Conservation (phyloP, 2,113 vertebrate species). For the Pongo pygmaeus region DNA sequence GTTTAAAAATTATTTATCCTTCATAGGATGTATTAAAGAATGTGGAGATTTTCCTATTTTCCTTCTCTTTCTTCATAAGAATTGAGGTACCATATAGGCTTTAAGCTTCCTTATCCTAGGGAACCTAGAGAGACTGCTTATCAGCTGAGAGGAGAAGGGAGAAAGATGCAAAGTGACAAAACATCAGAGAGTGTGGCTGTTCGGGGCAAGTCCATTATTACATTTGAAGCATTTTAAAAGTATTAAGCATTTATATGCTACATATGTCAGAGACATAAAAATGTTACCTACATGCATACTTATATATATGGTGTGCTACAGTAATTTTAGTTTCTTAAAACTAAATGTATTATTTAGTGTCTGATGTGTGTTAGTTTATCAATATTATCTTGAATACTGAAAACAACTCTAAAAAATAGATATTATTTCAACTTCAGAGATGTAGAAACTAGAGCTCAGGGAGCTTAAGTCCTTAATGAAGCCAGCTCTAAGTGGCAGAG, state of each 20-base stretch:
- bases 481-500: neutral
- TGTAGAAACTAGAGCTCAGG: neutral
- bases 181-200: neutral
- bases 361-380: neutral
- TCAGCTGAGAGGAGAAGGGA: neutral
- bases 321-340: neutral
- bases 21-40: neutral
- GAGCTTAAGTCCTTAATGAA: neutral
- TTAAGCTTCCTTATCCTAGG: neutral
- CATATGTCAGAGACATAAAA: neutral
- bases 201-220: neutral
- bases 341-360: neutral
- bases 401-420: neutral
- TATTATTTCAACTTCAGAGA: neutral
- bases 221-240: neutral
- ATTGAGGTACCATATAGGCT: neutral
- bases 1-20: conserved; percentile 14
- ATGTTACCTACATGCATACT: neutral
- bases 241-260: neutral
- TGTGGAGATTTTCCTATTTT: neutral
- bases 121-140: neutral
- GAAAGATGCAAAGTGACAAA: neutral
- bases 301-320: neutral
- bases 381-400: neutral
- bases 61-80: neutral